These are phyloP conservation scores for Limanda limanda DNA, from an alignment of 2,113 vertebrate genomes.

Conservation along the genomic window DNA sequence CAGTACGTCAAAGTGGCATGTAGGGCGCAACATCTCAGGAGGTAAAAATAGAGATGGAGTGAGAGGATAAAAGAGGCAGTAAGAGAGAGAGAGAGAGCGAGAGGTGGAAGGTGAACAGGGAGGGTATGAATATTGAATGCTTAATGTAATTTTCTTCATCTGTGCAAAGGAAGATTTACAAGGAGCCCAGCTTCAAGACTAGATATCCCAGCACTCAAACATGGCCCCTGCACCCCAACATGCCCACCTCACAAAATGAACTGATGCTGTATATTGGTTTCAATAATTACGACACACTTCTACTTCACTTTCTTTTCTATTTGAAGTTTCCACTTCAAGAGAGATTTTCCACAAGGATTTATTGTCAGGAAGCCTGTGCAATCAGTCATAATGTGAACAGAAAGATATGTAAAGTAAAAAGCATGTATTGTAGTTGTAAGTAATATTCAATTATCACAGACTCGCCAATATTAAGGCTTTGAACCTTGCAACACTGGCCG, in stretches of 20 bases:
- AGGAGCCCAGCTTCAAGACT: background rate
- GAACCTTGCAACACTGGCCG: too few relatives aligned
- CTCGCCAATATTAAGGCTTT: too few relatives aligned
- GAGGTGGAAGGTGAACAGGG: slow-evolving; percentile 51
- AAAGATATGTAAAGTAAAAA: background rate
- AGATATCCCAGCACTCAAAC: background rate
- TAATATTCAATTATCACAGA: too few relatives aligned
- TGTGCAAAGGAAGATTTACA: slow-evolving; percentile 15
- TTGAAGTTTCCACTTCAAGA: background rate
- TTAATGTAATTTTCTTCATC: slow-evolving; percentile 67
- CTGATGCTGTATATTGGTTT: slow-evolving; percentile 3
- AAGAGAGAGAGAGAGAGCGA: background rate
- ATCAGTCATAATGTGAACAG: background rate
- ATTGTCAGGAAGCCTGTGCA: slow-evolving; percentile 4
- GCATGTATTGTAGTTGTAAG: background rate
- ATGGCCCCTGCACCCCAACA: background rate
- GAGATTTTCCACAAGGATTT: background rate
- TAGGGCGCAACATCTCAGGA: slow-evolving; percentile 38
- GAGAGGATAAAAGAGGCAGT: slow-evolving; percentile 19
- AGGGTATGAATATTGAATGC: slow-evolving; percentile 67
- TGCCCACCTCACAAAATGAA: background rate
- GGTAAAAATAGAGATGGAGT: slow-evolving; percentile 15
- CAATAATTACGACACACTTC: slow-evolving; percentile 29
- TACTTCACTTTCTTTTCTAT: slow-evolving; percentile 7
- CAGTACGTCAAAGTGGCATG: slow-evolving; percentile 71